Conservation (phyloP, 2,797 vertebrate genomes). For the Rhinophrynus dorsalis region DNA sequence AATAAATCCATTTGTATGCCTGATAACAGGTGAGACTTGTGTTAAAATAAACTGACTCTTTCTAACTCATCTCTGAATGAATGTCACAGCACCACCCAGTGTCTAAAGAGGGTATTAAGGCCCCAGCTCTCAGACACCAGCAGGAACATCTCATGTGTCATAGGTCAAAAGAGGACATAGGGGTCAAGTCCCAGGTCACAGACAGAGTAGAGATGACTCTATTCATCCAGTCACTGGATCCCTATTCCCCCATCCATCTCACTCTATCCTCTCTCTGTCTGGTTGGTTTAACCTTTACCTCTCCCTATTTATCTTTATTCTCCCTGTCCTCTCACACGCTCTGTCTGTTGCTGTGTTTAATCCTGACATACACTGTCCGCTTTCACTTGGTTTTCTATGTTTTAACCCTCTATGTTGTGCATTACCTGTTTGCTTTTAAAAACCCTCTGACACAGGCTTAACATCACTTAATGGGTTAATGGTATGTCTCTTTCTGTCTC, state of each 20-base stretch:
- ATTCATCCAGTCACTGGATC: neutral
- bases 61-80: no score
- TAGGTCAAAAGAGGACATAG: constrained; percentile 32
- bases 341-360: neutral
- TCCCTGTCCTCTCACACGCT: neutral
- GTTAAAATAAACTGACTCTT: no score
- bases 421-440: neutral
- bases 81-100: constrained; percentile 25
- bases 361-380: neutral
- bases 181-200: constrained; percentile 28
- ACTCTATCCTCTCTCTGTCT: constrained; percentile 29
- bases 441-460: no score
- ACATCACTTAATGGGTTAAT: no score
- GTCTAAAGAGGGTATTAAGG: neutral
- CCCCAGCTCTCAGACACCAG: neutral
- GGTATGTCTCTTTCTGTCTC: neutral
- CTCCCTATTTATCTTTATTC: constrained; percentile 44
- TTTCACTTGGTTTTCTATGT: neutral
- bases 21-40: no score
- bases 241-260: constrained; percentile 12
- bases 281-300: constrained; percentile 39
- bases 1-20: no score
- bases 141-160: constrained; percentile 8
- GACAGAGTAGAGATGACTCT: constrained; percentile 20
- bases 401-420: neutral